phyloP scores from a whole-genome alignment of 2,113 vertebrate genomes.

The Tricholaema leucomelas region DNA sequence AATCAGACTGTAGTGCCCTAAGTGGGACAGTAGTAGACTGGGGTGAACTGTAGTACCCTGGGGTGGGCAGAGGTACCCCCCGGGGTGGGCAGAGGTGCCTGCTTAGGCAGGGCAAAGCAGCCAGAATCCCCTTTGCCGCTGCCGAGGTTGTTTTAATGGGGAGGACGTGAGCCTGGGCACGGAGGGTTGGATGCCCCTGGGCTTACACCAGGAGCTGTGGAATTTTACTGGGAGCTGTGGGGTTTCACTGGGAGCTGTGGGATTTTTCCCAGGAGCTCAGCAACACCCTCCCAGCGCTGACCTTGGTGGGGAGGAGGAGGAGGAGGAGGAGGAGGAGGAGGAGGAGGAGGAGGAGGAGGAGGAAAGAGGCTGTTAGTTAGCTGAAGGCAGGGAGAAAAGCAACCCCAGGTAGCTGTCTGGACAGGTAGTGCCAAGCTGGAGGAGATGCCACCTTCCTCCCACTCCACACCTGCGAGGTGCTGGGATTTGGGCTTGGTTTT shows the following conservation, averaged over 20 bases:
- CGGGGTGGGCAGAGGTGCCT: too few species aligned
- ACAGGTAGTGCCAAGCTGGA: neutral
- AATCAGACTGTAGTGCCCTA: too few species aligned
- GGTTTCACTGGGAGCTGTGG: too few species aligned
- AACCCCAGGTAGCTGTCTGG: neutral
- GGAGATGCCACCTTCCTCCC: neutral
- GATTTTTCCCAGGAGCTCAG: neutral
- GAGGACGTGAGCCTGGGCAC: neutral
- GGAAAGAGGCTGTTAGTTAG: neutral
- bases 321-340: too few species aligned
- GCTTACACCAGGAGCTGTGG: neutral
- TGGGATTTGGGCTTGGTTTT: rapidly evolving
- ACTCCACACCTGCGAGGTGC: neutral
- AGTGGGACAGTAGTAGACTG: too few species aligned
- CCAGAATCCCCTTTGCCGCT: neutral
- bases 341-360: neutral
- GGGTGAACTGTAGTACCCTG: too few species aligned
- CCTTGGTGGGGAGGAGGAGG: too few species aligned
- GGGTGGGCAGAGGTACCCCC: too few species aligned
- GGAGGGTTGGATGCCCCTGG: neutral
- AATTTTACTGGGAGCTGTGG: too few species aligned
- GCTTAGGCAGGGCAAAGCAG: rapidly evolving
- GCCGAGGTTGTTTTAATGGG: neutral
- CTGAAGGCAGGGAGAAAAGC: neutral
- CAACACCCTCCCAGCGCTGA: neutral